Evolutionary conservation across 2,888 invertebrate species (phyloP).

Genomic region (Hedya salicella): DNA sequence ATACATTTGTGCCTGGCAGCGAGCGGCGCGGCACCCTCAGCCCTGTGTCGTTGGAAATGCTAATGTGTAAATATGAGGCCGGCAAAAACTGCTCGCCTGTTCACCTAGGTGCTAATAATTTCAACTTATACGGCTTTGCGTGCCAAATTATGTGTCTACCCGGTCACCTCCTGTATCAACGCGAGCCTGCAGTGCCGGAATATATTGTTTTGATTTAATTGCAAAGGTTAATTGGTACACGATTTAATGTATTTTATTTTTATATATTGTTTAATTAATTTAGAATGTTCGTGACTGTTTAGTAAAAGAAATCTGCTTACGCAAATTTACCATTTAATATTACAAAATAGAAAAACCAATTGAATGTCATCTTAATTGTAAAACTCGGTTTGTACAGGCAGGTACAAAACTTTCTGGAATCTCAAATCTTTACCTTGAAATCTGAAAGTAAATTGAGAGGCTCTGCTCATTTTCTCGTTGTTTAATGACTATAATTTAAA

Average conservation of each 20-base stretch:
- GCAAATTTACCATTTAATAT: neutral
- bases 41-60: constrained; percentile 61
- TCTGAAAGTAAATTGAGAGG: constrained; percentile 68
- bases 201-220: constrained; percentile 39
- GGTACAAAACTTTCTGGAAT: constrained; percentile 60
- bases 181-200: constrained; percentile 34
- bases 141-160: constrained; percentile 44
- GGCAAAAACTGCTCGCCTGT: constrained; percentile 65
- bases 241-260: neutral
- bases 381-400: constrained; percentile 5
- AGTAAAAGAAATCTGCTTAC: too few species aligned
- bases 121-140: constrained; percentile 56
- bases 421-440: constrained; percentile 64
- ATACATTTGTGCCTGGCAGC: constrained; percentile 55
- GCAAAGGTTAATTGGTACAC: neutral
- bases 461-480: constrained; percentile 71
- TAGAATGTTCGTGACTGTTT: too few species aligned
- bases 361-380: constrained; percentile 8
- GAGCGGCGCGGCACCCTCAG: constrained; percentile 38
- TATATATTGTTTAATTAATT: neutral
- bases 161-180: constrained; percentile 42
- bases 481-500: constrained; percentile 81
- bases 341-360: neutral
- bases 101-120: constrained; percentile 68
- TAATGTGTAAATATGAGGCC: constrained; percentile 67